A percentile compares a stretch with the other conserved stretches of the same genome.
These are phyloP conservation scores for Grantiella picta DNA, from an alignment of 2,113 vertebrate species.

Conservation along the genomic window DNA sequence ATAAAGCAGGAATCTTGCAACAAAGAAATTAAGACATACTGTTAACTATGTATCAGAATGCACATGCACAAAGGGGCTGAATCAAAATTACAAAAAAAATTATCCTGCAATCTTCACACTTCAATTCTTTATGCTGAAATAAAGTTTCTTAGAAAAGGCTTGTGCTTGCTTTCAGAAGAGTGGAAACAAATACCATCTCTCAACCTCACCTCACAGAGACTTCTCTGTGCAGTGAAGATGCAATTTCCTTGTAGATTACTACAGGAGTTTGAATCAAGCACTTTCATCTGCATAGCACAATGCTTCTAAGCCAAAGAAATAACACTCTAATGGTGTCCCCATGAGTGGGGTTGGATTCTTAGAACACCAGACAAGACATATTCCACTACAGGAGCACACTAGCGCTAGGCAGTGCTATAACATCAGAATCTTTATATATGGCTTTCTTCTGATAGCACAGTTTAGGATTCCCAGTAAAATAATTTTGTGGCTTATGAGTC, in stretches of 20 bases:
- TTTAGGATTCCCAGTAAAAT: not conserved
- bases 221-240: not conserved
- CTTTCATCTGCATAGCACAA: not conserved
- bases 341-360: not conserved
- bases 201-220: not conserved
- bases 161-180: not conserved
- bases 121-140: not conserved
- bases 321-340: not conserved
- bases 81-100: not conserved
- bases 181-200: not conserved
- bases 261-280: not conserved
- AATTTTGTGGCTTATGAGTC: not conserved
- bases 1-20: conserved; percentile 5
- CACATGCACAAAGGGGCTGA: conserved; percentile 60
- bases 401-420: not conserved
- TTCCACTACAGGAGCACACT: not conserved
- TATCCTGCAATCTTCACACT: not conserved
- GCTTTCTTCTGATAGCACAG: not conserved
- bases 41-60: not conserved
- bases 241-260: not conserved
- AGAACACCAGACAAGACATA: not conserved
- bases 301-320: not conserved
- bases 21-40: not conserved
- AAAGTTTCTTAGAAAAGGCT: not conserved
- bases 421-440: not conserved